Percentiles rank a stretch among this genome's conserved stretches.
Conservation (phyloP, 2,113 vertebrate genomes). For the Zosterops hypoxanthus region DNA sequence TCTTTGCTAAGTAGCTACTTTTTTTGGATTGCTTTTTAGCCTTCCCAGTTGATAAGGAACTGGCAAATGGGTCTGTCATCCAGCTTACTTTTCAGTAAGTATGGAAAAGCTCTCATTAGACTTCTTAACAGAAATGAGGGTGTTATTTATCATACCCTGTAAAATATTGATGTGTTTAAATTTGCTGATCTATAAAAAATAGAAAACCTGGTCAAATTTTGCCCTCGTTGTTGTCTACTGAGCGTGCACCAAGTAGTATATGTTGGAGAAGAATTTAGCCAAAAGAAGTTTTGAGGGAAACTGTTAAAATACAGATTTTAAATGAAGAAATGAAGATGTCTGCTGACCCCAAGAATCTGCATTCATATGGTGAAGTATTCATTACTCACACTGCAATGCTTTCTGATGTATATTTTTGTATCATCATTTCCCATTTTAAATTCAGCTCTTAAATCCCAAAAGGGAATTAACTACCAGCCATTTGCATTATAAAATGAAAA, state of each 20-base stretch:
- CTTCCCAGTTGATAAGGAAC: background rate
- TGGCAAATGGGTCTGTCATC: background rate
- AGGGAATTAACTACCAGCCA: conserved; percentile 39
- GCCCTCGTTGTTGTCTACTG: background rate
- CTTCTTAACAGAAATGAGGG: background rate
- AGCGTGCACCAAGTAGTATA: background rate
- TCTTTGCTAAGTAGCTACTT: background rate
- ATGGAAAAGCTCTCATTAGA: background rate
- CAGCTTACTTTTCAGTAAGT: background rate
- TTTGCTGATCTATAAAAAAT: background rate
- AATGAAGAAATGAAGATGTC: background rate
- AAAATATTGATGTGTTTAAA: background rate
- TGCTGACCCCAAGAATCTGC: background rate
- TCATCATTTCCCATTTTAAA: conserved; percentile 28
- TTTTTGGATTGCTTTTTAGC: background rate
- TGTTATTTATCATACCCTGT: background rate
- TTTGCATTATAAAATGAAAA: conserved; percentile 67
- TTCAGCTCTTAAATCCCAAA: conserved; percentile 22
- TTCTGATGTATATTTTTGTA: conserved; percentile 38
- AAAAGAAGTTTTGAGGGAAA: background rate
- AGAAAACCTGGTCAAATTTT: background rate
- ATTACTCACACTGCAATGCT: background rate
- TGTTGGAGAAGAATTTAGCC: background rate
- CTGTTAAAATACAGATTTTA: background rate
- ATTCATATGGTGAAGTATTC: background rate